These are phyloP conservation scores for Nyctalus aviator DNA, from an alignment of 2,797 vertebrate species.

Conservation along the genomic window DNA sequence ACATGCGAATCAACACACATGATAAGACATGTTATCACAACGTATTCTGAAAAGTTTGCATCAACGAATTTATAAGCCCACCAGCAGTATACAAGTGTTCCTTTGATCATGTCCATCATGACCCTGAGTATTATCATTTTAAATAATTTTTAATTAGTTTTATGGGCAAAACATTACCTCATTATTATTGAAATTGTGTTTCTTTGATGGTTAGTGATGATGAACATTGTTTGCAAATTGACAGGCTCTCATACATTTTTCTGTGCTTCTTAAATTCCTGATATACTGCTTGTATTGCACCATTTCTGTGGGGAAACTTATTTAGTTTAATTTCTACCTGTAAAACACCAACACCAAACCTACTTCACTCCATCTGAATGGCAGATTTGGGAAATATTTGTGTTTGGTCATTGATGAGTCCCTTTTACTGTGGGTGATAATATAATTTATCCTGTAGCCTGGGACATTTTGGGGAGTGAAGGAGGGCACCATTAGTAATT, in stretches of 20 bases:
- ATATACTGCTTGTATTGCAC: conserved; percentile 15
- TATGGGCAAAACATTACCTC: neutral
- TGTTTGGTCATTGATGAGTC: neutral
- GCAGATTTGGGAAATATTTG: neutral
- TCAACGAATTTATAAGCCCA: neutral
- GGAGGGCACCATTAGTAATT: neutral
- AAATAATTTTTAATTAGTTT: conserved; percentile 53
- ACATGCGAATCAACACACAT: too few species aligned
- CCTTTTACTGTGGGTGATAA: neutral
- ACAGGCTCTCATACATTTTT: neutral
- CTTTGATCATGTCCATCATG: neutral
- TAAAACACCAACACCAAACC: neutral
- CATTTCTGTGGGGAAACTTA: conserved; percentile 10
- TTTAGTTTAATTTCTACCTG: neutral
- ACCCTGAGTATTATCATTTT: neutral
- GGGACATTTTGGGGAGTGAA: neutral
- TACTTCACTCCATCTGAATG: conserved; percentile 2
- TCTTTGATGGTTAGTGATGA: neutral
- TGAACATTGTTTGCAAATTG: neutral
- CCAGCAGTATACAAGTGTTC: neutral
- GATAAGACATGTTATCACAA: neutral
- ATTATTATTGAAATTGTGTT: conserved; percentile 22
- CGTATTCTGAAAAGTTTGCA: neutral
- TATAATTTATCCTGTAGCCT: neutral
- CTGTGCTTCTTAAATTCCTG: conserved; percentile 38